Conservation (phyloP, 2,797 vertebrate species). For the Zalophus californianus region DNA sequence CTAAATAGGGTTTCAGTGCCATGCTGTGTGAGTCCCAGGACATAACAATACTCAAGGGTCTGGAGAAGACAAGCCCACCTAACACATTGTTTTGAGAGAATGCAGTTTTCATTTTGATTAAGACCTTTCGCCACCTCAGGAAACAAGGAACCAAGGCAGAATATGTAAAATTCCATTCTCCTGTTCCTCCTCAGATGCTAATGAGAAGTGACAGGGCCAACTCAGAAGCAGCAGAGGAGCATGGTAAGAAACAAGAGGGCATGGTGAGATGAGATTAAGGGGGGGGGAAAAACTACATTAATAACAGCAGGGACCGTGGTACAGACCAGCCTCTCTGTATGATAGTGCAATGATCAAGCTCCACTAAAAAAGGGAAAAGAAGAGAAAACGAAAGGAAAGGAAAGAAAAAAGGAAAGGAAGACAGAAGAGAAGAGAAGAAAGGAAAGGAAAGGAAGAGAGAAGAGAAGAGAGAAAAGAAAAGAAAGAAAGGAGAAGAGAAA, state of each 20-base stretch:
- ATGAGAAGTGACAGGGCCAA: background rate
- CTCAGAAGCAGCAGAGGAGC: background rate
- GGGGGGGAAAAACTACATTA: too few species aligned
- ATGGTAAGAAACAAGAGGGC: background rate
- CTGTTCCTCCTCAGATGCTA: background rate
- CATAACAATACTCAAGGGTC: fast-evolving
- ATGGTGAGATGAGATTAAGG: background rate
- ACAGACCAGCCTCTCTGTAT: background rate
- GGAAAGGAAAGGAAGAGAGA: too few species aligned
- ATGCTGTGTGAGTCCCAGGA: background rate
- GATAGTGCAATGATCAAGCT: background rate
- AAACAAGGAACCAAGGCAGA: background rate
- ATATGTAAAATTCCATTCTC: background rate
- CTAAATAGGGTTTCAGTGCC: background rate
- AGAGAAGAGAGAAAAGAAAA: too few species aligned
- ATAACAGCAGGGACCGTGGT: background rate
- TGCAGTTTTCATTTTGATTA: background rate
- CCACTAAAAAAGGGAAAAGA: background rate
- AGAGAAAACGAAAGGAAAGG: too few species aligned
- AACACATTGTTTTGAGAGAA: background rate
- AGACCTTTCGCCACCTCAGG: background rate
- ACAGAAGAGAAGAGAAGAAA: too few species aligned
- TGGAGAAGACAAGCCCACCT: background rate
- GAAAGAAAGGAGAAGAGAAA: too few species aligned
- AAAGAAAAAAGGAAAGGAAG: too few species aligned